phyloP scores from a whole-genome alignment of 1,140 invertebrate species.

The Cardiocondyla obscurior region DNA sequence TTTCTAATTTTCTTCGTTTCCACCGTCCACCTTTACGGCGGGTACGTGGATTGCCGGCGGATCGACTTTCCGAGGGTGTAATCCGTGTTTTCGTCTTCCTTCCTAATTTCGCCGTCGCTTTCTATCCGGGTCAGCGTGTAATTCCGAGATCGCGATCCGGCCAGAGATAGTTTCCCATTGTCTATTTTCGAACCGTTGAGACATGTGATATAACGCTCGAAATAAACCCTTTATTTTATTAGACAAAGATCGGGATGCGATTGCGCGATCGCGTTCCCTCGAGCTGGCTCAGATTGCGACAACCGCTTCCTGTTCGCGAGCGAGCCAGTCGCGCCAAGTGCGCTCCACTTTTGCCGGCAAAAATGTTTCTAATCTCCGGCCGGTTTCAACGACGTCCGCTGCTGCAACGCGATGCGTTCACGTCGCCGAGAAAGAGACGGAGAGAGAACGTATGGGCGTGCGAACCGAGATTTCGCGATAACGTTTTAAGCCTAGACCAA shows the following conservation, averaged over 20 bases:
- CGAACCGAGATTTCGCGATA: neutral
- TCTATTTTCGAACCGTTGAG: neutral
- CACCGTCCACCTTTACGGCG: constrained; percentile 36
- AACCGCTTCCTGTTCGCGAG: neutral
- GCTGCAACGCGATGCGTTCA: constrained; percentile 21
- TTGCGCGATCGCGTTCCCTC: neutral
- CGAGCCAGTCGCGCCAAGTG: constrained; percentile 4
- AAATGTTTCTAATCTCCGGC: constrained; percentile 50
- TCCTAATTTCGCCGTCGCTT: constrained; percentile 23
- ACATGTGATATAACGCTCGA: neutral
- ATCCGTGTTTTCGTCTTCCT: neutral
- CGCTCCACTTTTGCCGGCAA: constrained; percentile 23
- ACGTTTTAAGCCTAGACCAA: neutral
- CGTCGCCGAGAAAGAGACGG: neutral
- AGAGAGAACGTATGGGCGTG: neutral
- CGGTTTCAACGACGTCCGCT: constrained; percentile 35
- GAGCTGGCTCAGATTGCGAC: neutral
- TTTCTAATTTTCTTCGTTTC: constrained; percentile 70
- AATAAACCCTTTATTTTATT: neutral
- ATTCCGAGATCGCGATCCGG: neutral
- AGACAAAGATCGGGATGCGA: neutral
- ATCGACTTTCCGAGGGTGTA: constrained; percentile 21
- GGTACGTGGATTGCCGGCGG: constrained; percentile 23
- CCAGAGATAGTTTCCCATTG: neutral
- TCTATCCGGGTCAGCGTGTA: neutral